A percentile compares a stretch with the other conserved stretches of the same genome.
These are phyloP conservation scores for Rhagologus leucostigma DNA, from an alignment of 2,113 vertebrate species.

Conservation along the genomic window DNA sequence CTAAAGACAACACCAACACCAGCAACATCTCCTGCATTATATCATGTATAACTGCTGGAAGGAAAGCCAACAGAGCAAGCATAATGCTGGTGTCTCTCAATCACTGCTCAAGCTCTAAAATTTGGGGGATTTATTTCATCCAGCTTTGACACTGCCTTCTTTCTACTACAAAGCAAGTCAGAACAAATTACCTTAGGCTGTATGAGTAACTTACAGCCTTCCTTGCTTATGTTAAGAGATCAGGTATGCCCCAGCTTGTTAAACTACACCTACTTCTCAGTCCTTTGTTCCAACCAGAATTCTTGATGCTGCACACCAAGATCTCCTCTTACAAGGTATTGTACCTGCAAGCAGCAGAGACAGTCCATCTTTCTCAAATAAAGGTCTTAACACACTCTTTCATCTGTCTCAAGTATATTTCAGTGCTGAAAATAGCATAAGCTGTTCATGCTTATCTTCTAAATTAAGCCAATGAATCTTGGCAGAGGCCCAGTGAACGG, in stretches of 20 bases:
- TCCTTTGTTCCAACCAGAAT: background rate
- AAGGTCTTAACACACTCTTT: background rate
- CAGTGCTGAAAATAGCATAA: background rate
- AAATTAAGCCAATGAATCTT: slow-evolving; percentile 14
- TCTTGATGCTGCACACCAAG: background rate
- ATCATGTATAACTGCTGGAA: background rate
- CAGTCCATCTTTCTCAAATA: background rate
- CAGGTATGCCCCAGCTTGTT: background rate
- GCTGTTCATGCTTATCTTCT: background rate
- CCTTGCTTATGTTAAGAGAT: background rate
- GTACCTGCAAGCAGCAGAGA: background rate
- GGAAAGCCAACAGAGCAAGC: background rate
- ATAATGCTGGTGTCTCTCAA: background rate
- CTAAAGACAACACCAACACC: background rate
- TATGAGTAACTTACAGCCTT: background rate
- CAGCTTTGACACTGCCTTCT: background rate
- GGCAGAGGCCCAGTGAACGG: background rate
- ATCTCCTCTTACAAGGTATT: background rate
- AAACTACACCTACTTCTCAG: background rate
- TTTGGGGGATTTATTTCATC: background rate
- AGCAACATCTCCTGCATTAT: background rate
- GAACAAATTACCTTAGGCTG: background rate
- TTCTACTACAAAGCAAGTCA: background rate
- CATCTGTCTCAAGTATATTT: background rate
- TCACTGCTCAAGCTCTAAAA: background rate